Conservation (phyloP, 2,888 invertebrate species). For the Sinodicranocentrus sp. region DNA sequence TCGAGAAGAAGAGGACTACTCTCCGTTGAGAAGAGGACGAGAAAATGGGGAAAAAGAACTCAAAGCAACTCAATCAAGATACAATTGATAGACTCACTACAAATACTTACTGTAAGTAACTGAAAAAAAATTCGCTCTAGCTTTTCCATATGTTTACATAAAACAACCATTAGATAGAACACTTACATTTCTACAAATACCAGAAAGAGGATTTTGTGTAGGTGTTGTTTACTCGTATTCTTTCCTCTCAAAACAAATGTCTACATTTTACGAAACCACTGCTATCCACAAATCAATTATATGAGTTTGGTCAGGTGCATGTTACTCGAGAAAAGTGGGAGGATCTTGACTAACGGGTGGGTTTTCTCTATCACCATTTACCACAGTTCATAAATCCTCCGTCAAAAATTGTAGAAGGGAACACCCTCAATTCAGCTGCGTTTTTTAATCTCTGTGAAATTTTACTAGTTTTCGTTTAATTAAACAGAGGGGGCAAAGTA, state of each 20-base stretch:
- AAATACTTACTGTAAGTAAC: conserved; percentile 94
- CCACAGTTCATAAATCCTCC: no score
- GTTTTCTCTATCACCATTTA: no score
- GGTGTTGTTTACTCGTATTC: conserved; percentile 53
- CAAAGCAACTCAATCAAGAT: conserved; percentile 96
- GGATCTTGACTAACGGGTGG: conserved; percentile 1
- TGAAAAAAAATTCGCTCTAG: not conserved
- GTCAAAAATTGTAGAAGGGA: no score
- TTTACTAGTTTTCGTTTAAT: no score
- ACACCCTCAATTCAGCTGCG: no score
- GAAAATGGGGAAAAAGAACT: conserved; percentile 97
- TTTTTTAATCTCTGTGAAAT: no score
- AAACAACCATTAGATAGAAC: conserved; percentile 60
- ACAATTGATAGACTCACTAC: conserved; percentile 94
- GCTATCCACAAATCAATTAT: conserved; percentile 51
- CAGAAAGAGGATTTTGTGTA: not conserved
- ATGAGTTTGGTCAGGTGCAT: conserved; percentile 21
- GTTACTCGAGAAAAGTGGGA: conserved; percentile 16
- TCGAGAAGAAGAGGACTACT: conserved; percentile 61
- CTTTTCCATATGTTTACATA: conserved; percentile 50
- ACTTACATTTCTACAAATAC: not conserved
- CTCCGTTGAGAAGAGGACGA: conserved; percentile 64
- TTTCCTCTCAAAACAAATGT: conserved; percentile 40
- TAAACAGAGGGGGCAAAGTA: no score
- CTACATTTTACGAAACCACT: conserved; percentile 50